phyloP scores from a whole-genome alignment of 2,113 vertebrate genomes.

The Butorides virescens region DNA sequence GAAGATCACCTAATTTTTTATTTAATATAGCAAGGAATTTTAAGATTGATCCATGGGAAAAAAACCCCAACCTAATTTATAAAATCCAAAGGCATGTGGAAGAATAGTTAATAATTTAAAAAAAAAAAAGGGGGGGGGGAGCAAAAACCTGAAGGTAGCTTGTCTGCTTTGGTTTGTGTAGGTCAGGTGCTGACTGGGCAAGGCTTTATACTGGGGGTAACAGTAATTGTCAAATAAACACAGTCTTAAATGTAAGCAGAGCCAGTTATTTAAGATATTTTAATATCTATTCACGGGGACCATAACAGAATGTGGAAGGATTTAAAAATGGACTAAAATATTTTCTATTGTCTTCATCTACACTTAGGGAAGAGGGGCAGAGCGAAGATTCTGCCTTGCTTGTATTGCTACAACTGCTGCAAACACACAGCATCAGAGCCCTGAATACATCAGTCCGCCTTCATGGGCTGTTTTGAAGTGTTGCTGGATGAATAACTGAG shows the following conservation, averaged over 20 bases:
- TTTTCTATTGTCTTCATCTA: background rate
- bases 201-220: background rate
- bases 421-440: background rate
- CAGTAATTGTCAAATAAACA: background rate
- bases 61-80: fast-evolving
- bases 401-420: background rate
- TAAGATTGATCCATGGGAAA: background rate
- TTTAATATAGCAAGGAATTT: background rate
- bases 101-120: background rate
- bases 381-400: background rate
- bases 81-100: background rate
- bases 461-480: background rate
- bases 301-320: background rate
- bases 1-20: background rate
- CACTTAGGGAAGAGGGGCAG: background rate
- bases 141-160: background rate
- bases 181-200: background rate
- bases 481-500: background rate
- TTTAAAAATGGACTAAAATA: background rate
- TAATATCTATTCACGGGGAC: background rate
- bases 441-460: fast-evolving
- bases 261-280: background rate
- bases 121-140: background rate
- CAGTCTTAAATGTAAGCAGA: background rate
- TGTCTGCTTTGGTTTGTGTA: background rate